A percentile compares a stretch with the other conserved stretches of the same genome.
These are phyloP conservation scores for Conus betulinus DNA, from an alignment of 1,140 invertebrate genomes.

Conservation along the genomic window DNA sequence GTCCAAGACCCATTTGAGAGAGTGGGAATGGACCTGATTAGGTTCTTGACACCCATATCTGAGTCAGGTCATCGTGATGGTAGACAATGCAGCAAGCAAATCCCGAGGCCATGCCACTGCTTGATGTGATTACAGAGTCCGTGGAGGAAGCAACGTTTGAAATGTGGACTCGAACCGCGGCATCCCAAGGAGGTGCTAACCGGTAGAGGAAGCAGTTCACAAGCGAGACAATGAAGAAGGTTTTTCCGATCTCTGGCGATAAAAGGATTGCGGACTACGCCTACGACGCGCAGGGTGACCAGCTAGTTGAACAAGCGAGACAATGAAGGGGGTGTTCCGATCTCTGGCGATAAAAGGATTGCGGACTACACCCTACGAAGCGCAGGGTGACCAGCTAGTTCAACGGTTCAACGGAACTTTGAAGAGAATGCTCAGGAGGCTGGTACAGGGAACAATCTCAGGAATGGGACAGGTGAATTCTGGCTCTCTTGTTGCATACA, in stretches of 20 bases:
- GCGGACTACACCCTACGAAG: no score
- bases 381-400: no score
- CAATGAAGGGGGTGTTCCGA: no score
- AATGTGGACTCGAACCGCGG: slow-evolving; percentile 24
- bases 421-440: slow-evolving; percentile 50
- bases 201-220: slow-evolving; percentile 16
- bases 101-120: not conserved
- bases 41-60: not conserved
- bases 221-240: slow-evolving; percentile 21
- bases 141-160: slow-evolving; percentile 40
- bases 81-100: not conserved
- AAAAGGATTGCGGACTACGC: slow-evolving; percentile 31
- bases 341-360: no score
- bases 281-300: slow-evolving; percentile 40
- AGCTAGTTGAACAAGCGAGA: not conserved
- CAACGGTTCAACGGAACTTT: slow-evolving; percentile 24
- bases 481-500: not conserved
- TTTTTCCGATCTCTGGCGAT: slow-evolving; percentile 29
- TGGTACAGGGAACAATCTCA: slow-evolving; percentile 55
- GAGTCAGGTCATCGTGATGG: not conserved
- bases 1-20: no score
- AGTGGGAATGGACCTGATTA: not conserved
- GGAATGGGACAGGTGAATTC: slow-evolving; percentile 65
- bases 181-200: slow-evolving; percentile 51
- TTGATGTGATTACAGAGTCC: slow-evolving; percentile 25